Percentiles rank a stretch among this genome's conserved stretches.
Conservation (phyloP, 1,140 invertebrate species). For the Heliconius congener region DNA sequence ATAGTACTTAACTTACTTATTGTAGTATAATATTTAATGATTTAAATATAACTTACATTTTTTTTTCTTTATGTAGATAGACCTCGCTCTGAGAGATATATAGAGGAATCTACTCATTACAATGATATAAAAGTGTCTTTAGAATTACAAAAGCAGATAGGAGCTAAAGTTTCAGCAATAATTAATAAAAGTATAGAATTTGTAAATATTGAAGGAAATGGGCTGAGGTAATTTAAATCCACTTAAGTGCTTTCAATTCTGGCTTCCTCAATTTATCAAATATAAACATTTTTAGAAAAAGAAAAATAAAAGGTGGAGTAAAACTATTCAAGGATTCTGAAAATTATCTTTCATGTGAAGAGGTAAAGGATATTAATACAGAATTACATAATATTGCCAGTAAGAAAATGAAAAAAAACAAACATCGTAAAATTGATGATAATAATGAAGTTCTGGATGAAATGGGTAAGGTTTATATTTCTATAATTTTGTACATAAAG, state of each 20-base stretch:
- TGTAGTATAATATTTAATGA: background rate
- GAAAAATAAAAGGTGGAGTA: slow-evolving; percentile 64
- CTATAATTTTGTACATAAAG: too few species aligned
- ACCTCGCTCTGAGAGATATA: slow-evolving; percentile 60
- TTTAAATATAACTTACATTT: background rate
- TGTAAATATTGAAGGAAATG: slow-evolving; percentile 52
- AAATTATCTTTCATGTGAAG: slow-evolving; percentile 59
- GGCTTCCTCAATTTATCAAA: too few species aligned
- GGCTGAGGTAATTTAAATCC: slow-evolving; percentile 25
- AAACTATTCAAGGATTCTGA: slow-evolving; percentile 64
- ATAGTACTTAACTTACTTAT: background rate
- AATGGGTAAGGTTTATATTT: slow-evolving; percentile 43
- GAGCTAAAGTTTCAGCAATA: slow-evolving; percentile 63
- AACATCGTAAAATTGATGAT: slow-evolving; percentile 36
- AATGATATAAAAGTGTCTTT: slow-evolving; percentile 70
- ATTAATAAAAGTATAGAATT: slow-evolving; percentile 61
- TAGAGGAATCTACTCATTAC: slow-evolving; percentile 63
- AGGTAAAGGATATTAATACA: slow-evolving; percentile 56
- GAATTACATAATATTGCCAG: slow-evolving; percentile 57
- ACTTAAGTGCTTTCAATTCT: too few species aligned
- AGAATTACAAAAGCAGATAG: slow-evolving; percentile 63
- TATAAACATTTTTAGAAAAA: slow-evolving; percentile 49
- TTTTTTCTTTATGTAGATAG: slow-evolving; percentile 42
- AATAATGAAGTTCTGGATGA: slow-evolving; percentile 43
- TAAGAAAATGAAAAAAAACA: slow-evolving; percentile 52